A percentile compares a stretch with the other conserved stretches of the same genome.
Conservation (phyloP, 1,140 invertebrate genomes). For the Drosophila bifasciata region DNA sequence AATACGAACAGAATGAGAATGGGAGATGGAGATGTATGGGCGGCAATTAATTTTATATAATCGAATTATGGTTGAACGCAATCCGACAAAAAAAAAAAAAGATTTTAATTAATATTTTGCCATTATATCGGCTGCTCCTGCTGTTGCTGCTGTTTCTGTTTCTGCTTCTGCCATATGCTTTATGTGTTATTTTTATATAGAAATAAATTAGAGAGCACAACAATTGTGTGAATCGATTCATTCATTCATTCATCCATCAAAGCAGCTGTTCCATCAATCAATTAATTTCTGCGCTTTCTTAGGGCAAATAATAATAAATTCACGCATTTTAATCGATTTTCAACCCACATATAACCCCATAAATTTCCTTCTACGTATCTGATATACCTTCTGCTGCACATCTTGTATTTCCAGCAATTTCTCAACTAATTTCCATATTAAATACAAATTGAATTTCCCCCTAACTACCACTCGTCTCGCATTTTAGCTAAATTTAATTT, state of each 20-base stretch:
- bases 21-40: neutral
- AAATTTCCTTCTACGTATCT: no score
- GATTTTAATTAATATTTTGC: slow-evolving; percentile 45
- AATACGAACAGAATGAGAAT: neutral
- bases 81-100: neutral
- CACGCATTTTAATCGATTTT: neutral
- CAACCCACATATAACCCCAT: no score
- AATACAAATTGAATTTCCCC: slow-evolving; percentile 23
- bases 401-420: no score
- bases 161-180: slow-evolving; percentile 23
- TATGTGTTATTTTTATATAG: slow-evolving; percentile 10
- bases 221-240: slow-evolving; percentile 3
- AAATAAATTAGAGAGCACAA: slow-evolving; percentile 11
- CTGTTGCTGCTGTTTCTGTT: neutral
- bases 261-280: slow-evolving; percentile 26
- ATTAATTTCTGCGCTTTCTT: slow-evolving; percentile 21
- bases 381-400: no score
- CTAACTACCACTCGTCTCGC: no score
- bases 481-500: neutral
- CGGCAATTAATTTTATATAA: slow-evolving; percentile 62
- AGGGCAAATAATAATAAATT: neutral
- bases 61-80: slow-evolving; percentile 18
- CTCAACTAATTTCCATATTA: no score
- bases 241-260: slow-evolving; percentile 27
- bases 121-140: no score